Percentiles rank a stretch among this genome's conserved stretches.
Conservation (phyloP, 2,888 invertebrate genomes). For the Crocallis elinguaria region DNA sequence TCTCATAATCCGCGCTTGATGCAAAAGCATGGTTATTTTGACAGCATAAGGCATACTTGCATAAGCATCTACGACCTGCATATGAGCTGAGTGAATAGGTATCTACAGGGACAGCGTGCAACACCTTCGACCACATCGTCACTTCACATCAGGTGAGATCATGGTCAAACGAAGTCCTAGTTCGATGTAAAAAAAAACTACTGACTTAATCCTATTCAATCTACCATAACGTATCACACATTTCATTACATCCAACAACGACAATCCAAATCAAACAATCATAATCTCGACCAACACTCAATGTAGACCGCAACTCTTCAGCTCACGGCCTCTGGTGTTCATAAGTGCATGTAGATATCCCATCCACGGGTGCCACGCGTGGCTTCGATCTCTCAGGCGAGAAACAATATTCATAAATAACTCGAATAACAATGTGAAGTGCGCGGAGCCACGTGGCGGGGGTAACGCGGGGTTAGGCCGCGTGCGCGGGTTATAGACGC, state of each 20-base stretch:
- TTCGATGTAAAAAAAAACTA: too few relatives aligned
- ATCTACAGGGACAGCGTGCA: too few relatives aligned
- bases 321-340: too few relatives aligned
- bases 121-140: too few relatives aligned
- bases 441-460: slow-evolving; percentile 47
- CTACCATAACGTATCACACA: background rate
- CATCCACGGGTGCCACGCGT: slow-evolving; percentile 47
- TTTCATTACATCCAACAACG: background rate
- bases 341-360: slow-evolving; percentile 12
- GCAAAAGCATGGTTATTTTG: too few relatives aligned
- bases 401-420: slow-evolving; percentile 83
- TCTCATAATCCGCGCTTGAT: too few relatives aligned
- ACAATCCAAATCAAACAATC: background rate
- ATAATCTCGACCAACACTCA: background rate
- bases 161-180: too few relatives aligned
- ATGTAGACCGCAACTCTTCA: background rate
- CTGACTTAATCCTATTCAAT: background rate
- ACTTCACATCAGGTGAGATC: too few relatives aligned
- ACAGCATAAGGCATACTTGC: too few relatives aligned
- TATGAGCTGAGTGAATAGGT: too few relatives aligned
- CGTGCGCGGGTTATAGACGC: slow-evolving; percentile 56
- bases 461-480: slow-evolving; percentile 47
- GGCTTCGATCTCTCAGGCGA: slow-evolving; percentile 58
- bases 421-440: slow-evolving; percentile 61
- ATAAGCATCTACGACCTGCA: too few relatives aligned